Evolutionary conservation across 2,797 vertebrate species (phyloP).

Genomic region (Tadarida brasiliensis): DNA sequence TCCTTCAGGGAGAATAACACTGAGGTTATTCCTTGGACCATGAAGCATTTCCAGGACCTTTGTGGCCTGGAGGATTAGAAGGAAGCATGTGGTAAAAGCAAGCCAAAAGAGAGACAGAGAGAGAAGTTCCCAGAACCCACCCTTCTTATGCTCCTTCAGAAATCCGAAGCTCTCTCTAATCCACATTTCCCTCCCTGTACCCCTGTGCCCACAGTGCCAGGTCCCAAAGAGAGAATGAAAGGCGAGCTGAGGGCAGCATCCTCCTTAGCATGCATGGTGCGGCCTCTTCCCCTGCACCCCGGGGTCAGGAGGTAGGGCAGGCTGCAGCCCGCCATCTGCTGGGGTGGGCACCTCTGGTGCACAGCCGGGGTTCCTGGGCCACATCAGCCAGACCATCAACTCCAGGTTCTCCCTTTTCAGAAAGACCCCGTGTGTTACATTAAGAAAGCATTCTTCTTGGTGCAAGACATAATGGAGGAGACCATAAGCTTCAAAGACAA

Average conservation of each 20-base stretch:
- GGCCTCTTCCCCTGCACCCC: not conserved
- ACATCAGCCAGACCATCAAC: not conserved
- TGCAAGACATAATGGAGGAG: constrained; percentile 83
- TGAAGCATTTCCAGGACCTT: not conserved
- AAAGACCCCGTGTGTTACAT: constrained; percentile 84
- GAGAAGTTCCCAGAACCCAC: not conserved
- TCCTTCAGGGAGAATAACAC: not conserved
- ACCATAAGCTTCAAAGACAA: constrained; percentile 86
- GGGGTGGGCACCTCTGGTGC: not conserved
- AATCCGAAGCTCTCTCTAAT: not conserved
- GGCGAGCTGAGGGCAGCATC: not conserved
- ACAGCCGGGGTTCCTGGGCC: not conserved
- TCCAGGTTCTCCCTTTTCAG: constrained; percentile 70
- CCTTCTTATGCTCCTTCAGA: not conserved
- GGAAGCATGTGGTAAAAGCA: not conserved
- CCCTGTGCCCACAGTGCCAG: not conserved
- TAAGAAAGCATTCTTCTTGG: constrained; percentile 85
- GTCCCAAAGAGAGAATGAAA: not conserved
- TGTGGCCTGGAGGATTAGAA: not conserved
- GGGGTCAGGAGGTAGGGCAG: not conserved
- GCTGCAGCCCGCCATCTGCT: not conserved
- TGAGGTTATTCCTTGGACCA: not conserved
- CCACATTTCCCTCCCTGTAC: not conserved
- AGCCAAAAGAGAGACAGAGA: not conserved
- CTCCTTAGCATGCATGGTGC: not conserved